phyloP scores from a whole-genome alignment of 1,140 invertebrate species.

The Charaxes varanes region DNA sequence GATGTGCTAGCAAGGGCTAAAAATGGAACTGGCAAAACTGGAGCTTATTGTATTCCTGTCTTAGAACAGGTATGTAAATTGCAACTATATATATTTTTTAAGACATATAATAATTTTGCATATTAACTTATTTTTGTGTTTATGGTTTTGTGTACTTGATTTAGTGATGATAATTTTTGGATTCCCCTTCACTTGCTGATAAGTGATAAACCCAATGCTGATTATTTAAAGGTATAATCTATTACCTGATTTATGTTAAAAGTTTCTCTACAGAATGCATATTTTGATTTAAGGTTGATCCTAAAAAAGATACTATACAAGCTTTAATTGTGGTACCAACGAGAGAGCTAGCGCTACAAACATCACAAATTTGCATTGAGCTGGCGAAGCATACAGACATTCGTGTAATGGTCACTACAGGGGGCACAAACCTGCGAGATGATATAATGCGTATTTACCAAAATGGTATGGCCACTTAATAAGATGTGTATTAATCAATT shows the following conservation, averaged over 20 bases:
- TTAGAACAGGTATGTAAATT: conserved; percentile 84
- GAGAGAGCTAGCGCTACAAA: conserved; percentile 98
- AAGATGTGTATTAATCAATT: too few species aligned
- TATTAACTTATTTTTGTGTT: too few species aligned
- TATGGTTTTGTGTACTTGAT: conserved; percentile 10
- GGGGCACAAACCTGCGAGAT: conserved; percentile 97
- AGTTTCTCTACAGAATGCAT: background rate
- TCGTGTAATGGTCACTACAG: conserved; percentile 99
- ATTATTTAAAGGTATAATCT: conserved; percentile 16
- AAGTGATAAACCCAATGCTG: conserved; percentile 60
- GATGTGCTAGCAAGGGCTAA: conserved; percentile 99
- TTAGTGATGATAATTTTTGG: conserved; percentile 63
- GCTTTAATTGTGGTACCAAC: conserved; percentile 99
- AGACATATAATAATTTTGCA: too few species aligned
- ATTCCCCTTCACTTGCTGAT: conserved; percentile 70
- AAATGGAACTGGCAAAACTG: conserved; percentile 99
- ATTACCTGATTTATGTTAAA: background rate
- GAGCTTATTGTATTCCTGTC: conserved; percentile 99
- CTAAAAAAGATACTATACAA: conserved; percentile 93
- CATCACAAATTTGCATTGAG: conserved; percentile 99
- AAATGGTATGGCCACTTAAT: conserved; percentile 78
- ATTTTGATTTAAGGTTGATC: conserved; percentile 77
- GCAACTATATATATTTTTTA: too few species aligned
- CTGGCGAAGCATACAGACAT: conserved; percentile 96
- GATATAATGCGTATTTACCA: conserved; percentile 99